phyloP scores from a whole-genome alignment of 2,113 vertebrate species.

The Oryzias javanicus region DNA sequence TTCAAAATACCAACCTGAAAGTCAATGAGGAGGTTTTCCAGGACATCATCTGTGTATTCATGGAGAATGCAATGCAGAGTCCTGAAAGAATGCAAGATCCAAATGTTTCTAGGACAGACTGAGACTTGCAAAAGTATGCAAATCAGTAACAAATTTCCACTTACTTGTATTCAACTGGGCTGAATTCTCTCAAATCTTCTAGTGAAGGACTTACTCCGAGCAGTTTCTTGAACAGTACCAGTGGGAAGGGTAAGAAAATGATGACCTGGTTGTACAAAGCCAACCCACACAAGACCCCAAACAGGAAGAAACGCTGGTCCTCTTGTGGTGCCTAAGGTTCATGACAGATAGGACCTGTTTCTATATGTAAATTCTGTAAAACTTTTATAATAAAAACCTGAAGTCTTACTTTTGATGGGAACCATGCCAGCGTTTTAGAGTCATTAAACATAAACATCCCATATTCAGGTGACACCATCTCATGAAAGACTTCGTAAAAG shows the following conservation, averaged over 20 bases:
- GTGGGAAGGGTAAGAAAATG: slow-evolving; percentile 70
- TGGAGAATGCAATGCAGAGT: slow-evolving; percentile 66
- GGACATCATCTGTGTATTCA: slow-evolving; percentile 48
- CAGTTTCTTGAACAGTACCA: slow-evolving; percentile 78
- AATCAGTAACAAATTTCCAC: slow-evolving; percentile 1
- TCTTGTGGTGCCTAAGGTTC: slow-evolving; percentile 36
- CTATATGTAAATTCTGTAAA: neutral
- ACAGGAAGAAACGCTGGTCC: slow-evolving; percentile 62
- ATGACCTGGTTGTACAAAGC: slow-evolving; percentile 57
- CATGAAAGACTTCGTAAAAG: slow-evolving; percentile 69
- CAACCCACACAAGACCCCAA: slow-evolving; percentile 73
- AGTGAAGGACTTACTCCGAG: slow-evolving; percentile 56
- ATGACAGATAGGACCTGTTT: neutral
- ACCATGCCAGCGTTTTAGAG: slow-evolving; percentile 71
- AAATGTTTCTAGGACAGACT: neutral
- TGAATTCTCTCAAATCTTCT: slow-evolving; percentile 70
- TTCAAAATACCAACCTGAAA: slow-evolving; percentile 68
- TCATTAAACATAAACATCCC: slow-evolving; percentile 70
- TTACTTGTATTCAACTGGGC: slow-evolving; percentile 56
- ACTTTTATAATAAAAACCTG: neutral
- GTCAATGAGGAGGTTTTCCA: slow-evolving; percentile 44
- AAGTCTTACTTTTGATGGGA: slow-evolving; percentile 71
- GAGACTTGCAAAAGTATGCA: too few relatives aligned
- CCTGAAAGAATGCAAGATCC: slow-evolving; percentile 45
- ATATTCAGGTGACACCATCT: slow-evolving; percentile 61